Percentiles rank a stretch among this genome's conserved stretches.
phyloP scores from a whole-genome alignment of 37 sponge, comb jelly and placozoan genomes.

The Beroe forskalii region DNA sequence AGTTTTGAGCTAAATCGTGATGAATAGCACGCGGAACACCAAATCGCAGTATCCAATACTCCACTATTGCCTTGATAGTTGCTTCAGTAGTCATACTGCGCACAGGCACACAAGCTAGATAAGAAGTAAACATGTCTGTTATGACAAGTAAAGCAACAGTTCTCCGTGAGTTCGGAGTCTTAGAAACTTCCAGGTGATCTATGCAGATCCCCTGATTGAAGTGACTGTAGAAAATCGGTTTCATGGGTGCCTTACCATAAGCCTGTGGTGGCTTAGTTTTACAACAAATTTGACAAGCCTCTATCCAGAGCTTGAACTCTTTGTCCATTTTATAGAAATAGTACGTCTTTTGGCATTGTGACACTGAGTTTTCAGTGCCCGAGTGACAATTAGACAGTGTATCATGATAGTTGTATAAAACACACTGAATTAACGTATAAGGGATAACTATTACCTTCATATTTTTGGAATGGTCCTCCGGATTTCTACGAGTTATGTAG shows the following conservation, averaged over 20 bases:
- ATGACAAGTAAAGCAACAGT: not conserved
- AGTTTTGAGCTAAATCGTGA: not conserved
- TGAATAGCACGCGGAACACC: not conserved
- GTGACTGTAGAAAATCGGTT: not conserved
- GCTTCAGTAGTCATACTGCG: not conserved
- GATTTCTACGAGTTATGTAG: not conserved
- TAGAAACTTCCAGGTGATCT: conserved; percentile 8
- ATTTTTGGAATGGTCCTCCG: not conserved
- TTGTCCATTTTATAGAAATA: conserved; percentile 25
- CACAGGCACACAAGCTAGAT: conserved; percentile 26
- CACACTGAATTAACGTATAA: not conserved
- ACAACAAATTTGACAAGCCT: not conserved
- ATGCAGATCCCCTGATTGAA: not conserved
- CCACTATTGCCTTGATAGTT: not conserved
- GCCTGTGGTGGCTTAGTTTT: not conserved
- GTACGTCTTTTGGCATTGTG: not conserved
- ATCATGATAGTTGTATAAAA: not conserved
- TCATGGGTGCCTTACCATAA: not conserved
- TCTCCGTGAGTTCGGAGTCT: not conserved
- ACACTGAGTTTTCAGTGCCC: not conserved
- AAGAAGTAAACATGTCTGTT: not conserved
- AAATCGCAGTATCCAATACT: conserved; percentile 21
- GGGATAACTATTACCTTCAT: not conserved
- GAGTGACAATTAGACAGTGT: not conserved
- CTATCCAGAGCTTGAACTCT: not conserved